Evolutionary conservation across 1,140 invertebrate genomes (phyloP).

Genomic region (Steinernema feltiae): DNA sequence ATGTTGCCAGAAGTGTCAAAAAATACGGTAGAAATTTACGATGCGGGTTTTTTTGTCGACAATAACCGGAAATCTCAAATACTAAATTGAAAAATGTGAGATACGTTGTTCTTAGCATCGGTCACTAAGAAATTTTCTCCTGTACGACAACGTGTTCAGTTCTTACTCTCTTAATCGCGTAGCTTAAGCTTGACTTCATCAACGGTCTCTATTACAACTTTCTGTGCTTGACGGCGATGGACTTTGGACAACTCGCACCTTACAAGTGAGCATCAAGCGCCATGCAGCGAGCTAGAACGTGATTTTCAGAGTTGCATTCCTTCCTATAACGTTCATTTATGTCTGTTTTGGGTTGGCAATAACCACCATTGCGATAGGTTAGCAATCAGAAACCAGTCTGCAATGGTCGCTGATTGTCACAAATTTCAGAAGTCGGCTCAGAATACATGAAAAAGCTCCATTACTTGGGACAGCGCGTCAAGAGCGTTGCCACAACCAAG

Average conservation of each 20-base stretch:
- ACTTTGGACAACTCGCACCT: slow-evolving; percentile 38
- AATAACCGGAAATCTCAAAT: too few relatives aligned
- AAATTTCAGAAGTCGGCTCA: slow-evolving; percentile 32
- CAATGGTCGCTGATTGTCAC: background rate
- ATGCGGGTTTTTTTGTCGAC: too few relatives aligned
- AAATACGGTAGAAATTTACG: too few relatives aligned
- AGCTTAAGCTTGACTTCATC: slow-evolving; percentile 36
- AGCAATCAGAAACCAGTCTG: background rate
- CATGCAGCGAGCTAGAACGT: background rate
- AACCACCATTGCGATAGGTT: slow-evolving; percentile 38
- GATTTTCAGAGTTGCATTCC: slow-evolving; percentile 29
- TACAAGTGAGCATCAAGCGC: slow-evolving; percentile 20
- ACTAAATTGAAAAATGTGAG: too few relatives aligned
- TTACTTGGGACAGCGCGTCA: slow-evolving; percentile 40
- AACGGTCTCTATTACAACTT: slow-evolving; percentile 43
- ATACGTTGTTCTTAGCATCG: too few relatives aligned
- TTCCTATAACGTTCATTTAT: slow-evolving; percentile 39
- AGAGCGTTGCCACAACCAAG: slow-evolving; percentile 35
- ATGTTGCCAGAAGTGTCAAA: too few relatives aligned
- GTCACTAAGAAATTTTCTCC: too few relatives aligned
- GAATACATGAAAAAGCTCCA: slow-evolving; percentile 44
- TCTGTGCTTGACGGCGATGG: slow-evolving; percentile 39
- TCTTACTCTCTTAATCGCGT: background rate
- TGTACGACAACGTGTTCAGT: too few relatives aligned
- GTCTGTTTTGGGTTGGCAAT: slow-evolving; percentile 39